Base-by-base conservation (phyloP, 2,113 vertebrate species). In the Origma solitaria region DNA sequence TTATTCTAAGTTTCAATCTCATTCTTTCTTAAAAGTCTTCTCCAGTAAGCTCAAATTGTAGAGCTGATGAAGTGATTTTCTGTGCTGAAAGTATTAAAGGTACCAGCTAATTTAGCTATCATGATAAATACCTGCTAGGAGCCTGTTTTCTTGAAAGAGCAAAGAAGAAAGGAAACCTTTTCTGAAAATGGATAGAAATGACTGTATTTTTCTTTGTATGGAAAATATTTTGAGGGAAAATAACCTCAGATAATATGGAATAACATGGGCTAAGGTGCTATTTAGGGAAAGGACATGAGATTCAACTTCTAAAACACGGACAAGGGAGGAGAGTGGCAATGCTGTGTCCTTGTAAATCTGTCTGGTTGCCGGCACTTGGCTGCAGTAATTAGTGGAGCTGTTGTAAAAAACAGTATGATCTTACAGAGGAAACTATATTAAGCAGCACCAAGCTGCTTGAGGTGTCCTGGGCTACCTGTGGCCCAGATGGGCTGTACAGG, bases 41-140 rank as follows among this genome's bases (percentile, higher is more conserved):
- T 90, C 92, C 47, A 45, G 75, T 62, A 66, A 90, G 51, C 80
- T 93, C 53, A 88, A 94, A 96, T 86, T 94, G 72, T 93, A 69
- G n/a, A 90, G 82, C 90, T 95, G 93, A 96, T 96, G 76, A 96
- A 96, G 85, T 88, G 76, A 69, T 95, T 96, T 95, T 90, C 88
- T 87, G 68, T 90, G 79, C 92, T 91, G 44, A 61, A 42, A 77
- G 64, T 83, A 79, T 83, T 95, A 93, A 79, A 82, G 92, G 51
- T 85, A 69, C 60, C 17, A 51, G 90, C 79, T 95, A 94, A 96
- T 96, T 94, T 96, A 95, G 93, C 91, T 92, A 93, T 95, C 94
- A 91, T 72, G 95, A 94, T 90, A 94, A 97, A 96, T 86, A 79
- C 64, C 78, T 92, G 35, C 64, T 95, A 71, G 91, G 64, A 96